Conservation (phyloP, 2,113 vertebrate genomes). For the Trogon melanurus region DNA sequence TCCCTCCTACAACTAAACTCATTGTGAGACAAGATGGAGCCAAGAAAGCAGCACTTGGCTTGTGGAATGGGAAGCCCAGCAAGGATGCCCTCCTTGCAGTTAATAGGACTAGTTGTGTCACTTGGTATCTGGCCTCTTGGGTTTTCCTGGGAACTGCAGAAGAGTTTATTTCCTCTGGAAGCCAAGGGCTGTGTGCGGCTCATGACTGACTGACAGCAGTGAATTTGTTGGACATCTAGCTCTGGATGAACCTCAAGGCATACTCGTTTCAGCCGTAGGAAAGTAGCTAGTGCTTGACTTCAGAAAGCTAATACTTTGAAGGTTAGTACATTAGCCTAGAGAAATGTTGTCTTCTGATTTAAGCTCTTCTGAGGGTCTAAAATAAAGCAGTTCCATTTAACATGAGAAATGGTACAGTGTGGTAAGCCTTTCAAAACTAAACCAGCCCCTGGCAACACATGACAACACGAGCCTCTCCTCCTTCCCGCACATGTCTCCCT, state of each 20-base stretch:
- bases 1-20: neutral
- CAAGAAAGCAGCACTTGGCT: neutral
- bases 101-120: neutral
- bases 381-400: conserved; percentile 16
- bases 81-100: neutral
- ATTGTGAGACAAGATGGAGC: neutral
- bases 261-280: neutral
- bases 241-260: neutral
- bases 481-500: neutral
- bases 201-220: neutral
- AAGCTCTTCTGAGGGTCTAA: neutral
- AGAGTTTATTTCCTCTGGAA: neutral
- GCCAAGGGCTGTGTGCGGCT: neutral
- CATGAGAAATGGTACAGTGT: neutral
- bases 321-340: conserved; percentile 7
- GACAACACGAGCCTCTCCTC: neutral
- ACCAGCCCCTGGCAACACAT: neutral
- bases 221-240: neutral
- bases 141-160: neutral
- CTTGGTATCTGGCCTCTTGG: neutral
- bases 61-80: neutral
- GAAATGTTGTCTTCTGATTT: neutral
- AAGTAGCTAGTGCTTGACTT: neutral
- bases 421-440: neutral
- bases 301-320: neutral